phyloP scores from a whole-genome alignment of 2,797 vertebrate species.

The Petrocephalus sullivani region DNA sequence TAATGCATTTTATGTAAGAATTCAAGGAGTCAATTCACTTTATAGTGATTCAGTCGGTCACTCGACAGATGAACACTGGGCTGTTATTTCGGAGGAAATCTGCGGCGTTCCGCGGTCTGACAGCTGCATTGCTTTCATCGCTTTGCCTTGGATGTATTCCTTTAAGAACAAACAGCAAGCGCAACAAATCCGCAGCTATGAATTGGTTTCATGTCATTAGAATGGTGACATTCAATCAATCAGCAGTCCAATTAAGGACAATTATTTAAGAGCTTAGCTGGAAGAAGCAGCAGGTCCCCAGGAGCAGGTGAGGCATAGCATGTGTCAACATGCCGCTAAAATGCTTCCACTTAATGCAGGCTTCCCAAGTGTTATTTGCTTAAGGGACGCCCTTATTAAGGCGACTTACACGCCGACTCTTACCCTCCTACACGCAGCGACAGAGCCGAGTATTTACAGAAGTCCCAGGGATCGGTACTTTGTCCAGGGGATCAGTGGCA shows the following conservation, averaged over 20 bases:
- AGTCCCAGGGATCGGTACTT: background rate
- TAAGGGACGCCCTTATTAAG: background rate
- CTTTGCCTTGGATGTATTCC: background rate
- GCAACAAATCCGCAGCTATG: background rate
- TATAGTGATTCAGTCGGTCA: background rate
- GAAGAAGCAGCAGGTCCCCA: background rate
- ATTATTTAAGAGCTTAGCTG: background rate
- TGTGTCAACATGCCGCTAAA: background rate
- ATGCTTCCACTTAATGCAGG: background rate
- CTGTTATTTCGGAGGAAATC: background rate
- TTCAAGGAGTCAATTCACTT: background rate
- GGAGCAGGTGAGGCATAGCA: background rate
- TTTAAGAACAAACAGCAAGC: background rate
- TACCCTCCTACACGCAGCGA: background rate
- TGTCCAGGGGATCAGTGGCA: background rate
- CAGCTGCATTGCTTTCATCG: background rate
- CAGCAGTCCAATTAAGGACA: background rate
- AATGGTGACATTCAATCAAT: background rate
- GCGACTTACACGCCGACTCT: background rate
- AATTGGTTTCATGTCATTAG: background rate
- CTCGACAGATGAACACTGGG: background rate
- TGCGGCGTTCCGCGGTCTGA: background rate
- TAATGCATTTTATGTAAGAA: background rate
- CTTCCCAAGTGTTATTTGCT: background rate
- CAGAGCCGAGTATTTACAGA: background rate